Conservation (phyloP, 1,140 invertebrate species). For the Chrysomallon squamiferum region DNA sequence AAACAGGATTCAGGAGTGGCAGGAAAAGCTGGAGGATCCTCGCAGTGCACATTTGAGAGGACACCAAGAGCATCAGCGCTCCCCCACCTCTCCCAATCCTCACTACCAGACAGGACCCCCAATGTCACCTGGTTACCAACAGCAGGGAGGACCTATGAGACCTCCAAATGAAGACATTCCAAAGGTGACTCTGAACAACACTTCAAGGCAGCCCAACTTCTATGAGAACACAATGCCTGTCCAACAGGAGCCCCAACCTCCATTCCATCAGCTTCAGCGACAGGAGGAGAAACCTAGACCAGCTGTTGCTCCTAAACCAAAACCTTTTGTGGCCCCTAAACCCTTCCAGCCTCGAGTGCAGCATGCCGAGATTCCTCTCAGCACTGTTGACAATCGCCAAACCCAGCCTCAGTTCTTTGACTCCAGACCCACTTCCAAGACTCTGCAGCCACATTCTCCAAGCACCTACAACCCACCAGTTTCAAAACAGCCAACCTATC, state of each 20-base stretch:
- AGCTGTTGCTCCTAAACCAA: conserved; percentile 23
- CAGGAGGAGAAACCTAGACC: neutral
- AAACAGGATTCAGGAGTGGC: conserved; percentile 43
- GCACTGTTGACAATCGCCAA: conserved; percentile 44
- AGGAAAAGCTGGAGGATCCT: conserved; percentile 37
- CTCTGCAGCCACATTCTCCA: conserved; percentile 19
- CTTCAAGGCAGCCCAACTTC: conserved; percentile 47
- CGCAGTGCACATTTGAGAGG: conserved; percentile 19
- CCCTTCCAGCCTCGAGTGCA: conserved; percentile 34
- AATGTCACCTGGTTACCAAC: conserved; percentile 17
- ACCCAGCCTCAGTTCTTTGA: conserved; percentile 53
- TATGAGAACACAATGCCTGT: conserved; percentile 54
- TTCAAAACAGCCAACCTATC: neutral
- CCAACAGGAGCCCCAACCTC: conserved; percentile 36
- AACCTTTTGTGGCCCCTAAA: conserved; percentile 45
- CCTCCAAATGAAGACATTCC: conserved; percentile 27
- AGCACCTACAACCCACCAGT: conserved; percentile 12
- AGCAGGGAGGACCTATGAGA: neutral
- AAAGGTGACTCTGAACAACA: conserved; percentile 39
- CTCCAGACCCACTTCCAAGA: conserved; percentile 5
- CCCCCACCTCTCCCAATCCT: conserved; percentile 13
- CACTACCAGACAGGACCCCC: conserved; percentile 12
- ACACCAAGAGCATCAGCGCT: neutral
- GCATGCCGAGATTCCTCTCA: conserved; percentile 41
- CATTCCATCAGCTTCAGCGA: conserved; percentile 47